Percentiles rank a stretch among this genome's conserved stretches.
These are phyloP conservation scores for Netelia virgata DNA, from an alignment of 2,888 invertebrate genomes.

Conservation along the genomic window DNA sequence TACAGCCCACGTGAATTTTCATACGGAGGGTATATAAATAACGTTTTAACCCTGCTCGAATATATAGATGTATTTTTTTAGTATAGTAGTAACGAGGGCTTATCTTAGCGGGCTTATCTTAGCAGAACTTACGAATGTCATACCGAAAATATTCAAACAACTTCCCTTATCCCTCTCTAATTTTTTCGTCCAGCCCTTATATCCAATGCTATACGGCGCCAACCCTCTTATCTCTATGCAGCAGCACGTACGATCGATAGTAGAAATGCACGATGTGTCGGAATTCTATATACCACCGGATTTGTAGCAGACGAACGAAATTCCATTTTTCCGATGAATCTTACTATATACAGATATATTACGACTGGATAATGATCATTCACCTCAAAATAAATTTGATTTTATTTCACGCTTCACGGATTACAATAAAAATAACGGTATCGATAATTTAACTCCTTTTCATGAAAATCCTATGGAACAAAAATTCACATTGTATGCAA, in stretches of 20 bases:
- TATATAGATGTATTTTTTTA: too few relatives aligned
- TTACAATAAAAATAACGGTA: background rate
- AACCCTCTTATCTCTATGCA: slow-evolving; percentile 43
- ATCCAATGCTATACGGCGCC: slow-evolving; percentile 29
- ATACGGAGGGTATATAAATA: too few relatives aligned
- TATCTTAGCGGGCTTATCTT: too few relatives aligned
- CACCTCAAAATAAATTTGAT: background rate
- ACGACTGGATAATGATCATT: too few relatives aligned
- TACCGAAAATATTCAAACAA: slow-evolving; percentile 16
- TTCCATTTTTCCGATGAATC: slow-evolving; percentile 10
- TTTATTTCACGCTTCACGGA: slow-evolving; percentile 4
- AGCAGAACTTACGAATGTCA: background rate
- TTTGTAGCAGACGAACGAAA: slow-evolving; percentile 26
- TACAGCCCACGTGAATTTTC: too few relatives aligned
- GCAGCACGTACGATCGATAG: slow-evolving; percentile 47
- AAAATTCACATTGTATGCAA: too few relatives aligned
- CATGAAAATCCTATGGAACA: too few relatives aligned
- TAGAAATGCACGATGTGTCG: background rate
- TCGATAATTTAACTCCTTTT: too few relatives aligned
- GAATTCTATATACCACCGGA: slow-evolving; percentile 26
- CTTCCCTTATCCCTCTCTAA: slow-evolving; percentile 14
- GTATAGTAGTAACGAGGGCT: too few relatives aligned
- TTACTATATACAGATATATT: background rate
- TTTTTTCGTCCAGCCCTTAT: slow-evolving; percentile 21
- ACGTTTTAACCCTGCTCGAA: too few relatives aligned